phyloP scores from a whole-genome alignment of 2,888 invertebrate species.

The Thalpophila matura region DNA sequence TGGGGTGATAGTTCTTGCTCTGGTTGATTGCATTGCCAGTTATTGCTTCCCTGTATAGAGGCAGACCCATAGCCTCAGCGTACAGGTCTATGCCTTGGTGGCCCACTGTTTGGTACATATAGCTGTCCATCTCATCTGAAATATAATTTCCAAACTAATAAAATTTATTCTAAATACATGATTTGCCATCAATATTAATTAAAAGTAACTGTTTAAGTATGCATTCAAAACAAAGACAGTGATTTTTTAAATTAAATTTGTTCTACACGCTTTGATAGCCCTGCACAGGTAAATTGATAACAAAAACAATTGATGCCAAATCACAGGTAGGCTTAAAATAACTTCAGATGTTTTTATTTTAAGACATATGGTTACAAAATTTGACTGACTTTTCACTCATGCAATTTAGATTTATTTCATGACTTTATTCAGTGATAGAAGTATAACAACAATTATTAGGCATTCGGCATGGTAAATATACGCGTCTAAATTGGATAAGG shows the following conservation, averaged over 20 bases:
- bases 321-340: conserved; percentile 53
- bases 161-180: neutral
- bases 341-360: conserved; percentile 51
- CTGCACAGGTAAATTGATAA: conserved; percentile 34
- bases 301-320: conserved; percentile 50
- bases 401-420: conserved; percentile 7
- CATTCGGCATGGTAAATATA: conserved; percentile 48
- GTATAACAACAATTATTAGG: conserved; percentile 26
- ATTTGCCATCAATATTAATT: neutral
- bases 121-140: conserved; percentile 97
- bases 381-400: conserved; percentile 19
- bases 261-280: conserved; percentile 9
- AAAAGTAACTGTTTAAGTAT: neutral
- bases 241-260: neutral
- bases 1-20: conserved; percentile 95
- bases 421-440: neutral
- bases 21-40: conserved; percentile 95
- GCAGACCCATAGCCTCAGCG: conserved; percentile 98
- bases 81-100: conserved; percentile 98
- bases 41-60: conserved; percentile 96
- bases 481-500: conserved; percentile 64
- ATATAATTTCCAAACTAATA: conserved; percentile 2
- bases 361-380: conserved; percentile 48
- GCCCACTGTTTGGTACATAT: conserved; percentile 99
- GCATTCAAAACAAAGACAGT: neutral